These are phyloP conservation scores for Tinea pellionella DNA, from an alignment of 2,888 invertebrate genomes.

Conservation along the genomic window DNA sequence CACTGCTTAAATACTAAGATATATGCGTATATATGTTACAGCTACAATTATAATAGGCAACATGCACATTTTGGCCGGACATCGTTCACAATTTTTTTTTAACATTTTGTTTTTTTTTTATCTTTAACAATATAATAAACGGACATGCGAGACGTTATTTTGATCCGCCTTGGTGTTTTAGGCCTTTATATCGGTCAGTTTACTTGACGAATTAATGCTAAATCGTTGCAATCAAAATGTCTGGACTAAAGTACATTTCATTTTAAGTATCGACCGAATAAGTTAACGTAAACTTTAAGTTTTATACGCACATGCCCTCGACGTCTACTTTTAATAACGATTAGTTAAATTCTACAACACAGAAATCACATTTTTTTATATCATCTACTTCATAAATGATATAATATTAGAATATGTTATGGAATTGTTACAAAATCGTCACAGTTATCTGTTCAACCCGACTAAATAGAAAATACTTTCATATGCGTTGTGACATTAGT, in stretches of 20 bases:
- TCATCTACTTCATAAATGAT: neutral
- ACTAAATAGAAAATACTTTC: neutral
- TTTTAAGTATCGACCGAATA: slow-evolving; percentile 15
- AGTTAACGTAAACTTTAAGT: too few species aligned
- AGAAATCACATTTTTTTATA: slow-evolving; percentile 5
- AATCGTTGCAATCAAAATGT: too few species aligned
- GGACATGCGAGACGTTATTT: neutral
- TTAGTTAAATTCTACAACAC: neutral
- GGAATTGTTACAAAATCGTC: neutral
- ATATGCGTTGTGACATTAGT: neutral
- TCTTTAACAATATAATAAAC: slow-evolving; percentile 51
- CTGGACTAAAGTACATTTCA: slow-evolving; percentile 23
- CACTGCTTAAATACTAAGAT: slow-evolving; percentile 8
- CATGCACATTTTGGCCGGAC: slow-evolving; percentile 61
- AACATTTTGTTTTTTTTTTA: slow-evolving; percentile 17
- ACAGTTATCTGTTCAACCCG: neutral
- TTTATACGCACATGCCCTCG: neutral
- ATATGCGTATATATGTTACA: neutral
- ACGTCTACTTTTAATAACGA: neutral
- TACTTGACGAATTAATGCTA: too few species aligned
- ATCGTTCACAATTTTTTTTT: slow-evolving; percentile 44
- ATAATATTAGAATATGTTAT: neutral
- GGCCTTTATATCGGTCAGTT: neutral
- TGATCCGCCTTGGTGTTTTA: neutral
- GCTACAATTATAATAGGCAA: slow-evolving; percentile 16